Base-by-base conservation (phyloP, 2,113 vertebrate genomes). In the Leucoraja erinaceus region DNA sequence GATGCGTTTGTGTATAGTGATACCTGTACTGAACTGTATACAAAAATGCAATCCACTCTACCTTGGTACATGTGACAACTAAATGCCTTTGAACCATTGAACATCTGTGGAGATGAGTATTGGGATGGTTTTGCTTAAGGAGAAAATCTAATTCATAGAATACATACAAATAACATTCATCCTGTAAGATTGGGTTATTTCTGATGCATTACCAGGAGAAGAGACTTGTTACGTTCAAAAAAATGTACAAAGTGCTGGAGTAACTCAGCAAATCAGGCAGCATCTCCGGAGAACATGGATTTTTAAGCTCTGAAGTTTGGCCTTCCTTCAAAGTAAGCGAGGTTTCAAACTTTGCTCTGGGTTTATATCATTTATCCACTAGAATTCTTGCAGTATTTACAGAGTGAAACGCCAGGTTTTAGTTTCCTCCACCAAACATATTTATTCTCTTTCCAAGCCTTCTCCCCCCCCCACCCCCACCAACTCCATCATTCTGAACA, bases 101-200 rank as follows among this genome's bases (percentile, higher is more conserved):
- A 63, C 61, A n/a, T 86, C 83, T 61, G 56, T 84, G 56, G 83
- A 86, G 83, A 56, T 86, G 81, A 84, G 11, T n/a, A 84, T 61
- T 59, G 56, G 56, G 56, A 61, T 84, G 56, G 25, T n/a, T n/a
- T 61, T 25, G 28, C 56, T 84, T n/a, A 22, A 56, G 11, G 4
- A 61, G 16, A 20, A 59, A 61, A 61, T 84, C 11, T 54, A 56
- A 56, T 47, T 81, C 25, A 81, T 54, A 54, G 20, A 20, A 47
- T 20, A 54, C 7, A 10, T 81, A 5, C 38, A 9, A 22, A 59
- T 22, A 81, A 56, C 5, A 47, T 54, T 2, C 12, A n/a, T 84
- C n/a, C 3, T 61, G 83, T n/a, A 61, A 63, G 3, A n/a, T 86
- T 14, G 28, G 54, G 56, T 61, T 59, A n/a, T 56, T 28, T 77